Conservation (phyloP, 2,797 vertebrate species). For the Pipistrellus kuhlii region DNA sequence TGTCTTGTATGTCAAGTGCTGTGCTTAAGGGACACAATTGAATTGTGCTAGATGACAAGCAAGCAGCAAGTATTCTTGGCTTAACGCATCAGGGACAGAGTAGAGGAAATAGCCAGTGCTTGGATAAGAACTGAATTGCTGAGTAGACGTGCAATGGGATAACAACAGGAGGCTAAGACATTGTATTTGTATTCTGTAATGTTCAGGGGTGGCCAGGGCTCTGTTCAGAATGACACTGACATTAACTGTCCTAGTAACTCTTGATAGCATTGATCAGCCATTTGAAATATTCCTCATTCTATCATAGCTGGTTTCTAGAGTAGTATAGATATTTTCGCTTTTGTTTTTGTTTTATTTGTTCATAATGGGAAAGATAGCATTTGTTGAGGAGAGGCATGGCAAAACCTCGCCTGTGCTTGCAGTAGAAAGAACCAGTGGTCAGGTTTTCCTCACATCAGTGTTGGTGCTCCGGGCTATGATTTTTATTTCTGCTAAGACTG, state of each 20-base stretch:
- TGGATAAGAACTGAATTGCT: not conserved
- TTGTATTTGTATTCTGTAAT: not conserved
- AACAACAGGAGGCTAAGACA: not conserved
- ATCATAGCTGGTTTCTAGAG: not conserved
- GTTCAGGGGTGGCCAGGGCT: not conserved
- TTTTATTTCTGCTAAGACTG: constrained; percentile 32
- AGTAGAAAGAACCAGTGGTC: not conserved
- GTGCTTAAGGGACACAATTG: not conserved
- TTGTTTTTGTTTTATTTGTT: not conserved
- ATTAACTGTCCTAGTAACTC: not conserved
- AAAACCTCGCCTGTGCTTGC: not conserved
- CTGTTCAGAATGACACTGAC: not conserved
- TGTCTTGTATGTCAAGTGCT: not conserved
- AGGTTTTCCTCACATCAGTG: not conserved
- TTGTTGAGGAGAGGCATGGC: not conserved
- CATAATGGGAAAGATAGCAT: not conserved
- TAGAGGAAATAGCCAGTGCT: not conserved
- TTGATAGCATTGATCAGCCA: not conserved
- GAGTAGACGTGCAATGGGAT: rapidly evolving
- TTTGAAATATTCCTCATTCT: not conserved
- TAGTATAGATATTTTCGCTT: not conserved
- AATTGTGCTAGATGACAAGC: not conserved
- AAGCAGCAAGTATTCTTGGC: not conserved
- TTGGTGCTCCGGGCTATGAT: not conserved
- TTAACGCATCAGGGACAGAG: not conserved